phyloP scores from a whole-genome alignment of 2,797 vertebrate genomes.

The Cossypha caffra region DNA sequence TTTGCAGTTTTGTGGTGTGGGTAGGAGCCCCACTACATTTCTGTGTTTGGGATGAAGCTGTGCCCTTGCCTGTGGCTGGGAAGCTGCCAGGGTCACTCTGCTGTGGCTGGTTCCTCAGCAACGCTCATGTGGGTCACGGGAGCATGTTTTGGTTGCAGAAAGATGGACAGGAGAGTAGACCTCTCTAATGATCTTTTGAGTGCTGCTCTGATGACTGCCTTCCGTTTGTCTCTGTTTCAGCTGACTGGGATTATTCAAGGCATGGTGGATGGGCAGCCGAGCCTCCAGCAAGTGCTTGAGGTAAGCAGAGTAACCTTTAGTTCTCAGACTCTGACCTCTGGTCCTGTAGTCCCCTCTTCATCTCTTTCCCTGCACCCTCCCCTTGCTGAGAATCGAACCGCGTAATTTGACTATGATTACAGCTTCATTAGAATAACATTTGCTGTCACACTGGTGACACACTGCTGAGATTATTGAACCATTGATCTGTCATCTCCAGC shows the following conservation, averaged over 20 bases:
- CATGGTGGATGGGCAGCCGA: conserved; percentile 85
- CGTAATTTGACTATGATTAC: conserved; percentile 89
- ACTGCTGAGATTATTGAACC: conserved; percentile 79
- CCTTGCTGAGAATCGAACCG: conserved; percentile 73
- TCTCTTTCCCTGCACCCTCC: conserved; percentile 34
- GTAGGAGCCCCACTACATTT: neutral
- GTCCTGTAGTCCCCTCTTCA: conserved; percentile 57
- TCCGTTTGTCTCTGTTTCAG: conserved; percentile 74
- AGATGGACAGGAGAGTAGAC: conserved; percentile 25
- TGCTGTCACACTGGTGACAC: conserved; percentile 79
- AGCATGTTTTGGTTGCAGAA: neutral
- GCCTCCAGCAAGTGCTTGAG: conserved; percentile 84
- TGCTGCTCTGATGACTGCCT: conserved; percentile 41
- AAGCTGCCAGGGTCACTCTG: neutral
- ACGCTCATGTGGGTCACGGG: neutral
- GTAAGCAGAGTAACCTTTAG: conserved; percentile 79
- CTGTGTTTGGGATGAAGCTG: neutral
- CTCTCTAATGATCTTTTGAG: neutral
- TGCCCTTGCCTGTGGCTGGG: neutral
- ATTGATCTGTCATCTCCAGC: conserved; percentile 87
- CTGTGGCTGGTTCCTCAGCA: neutral
- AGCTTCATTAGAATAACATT: conserved; percentile 84
- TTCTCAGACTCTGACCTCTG: conserved; percentile 76
- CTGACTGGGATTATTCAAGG: conserved; percentile 85
- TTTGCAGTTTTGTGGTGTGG: neutral